A percentile compares a stretch with the other conserved stretches of the same genome.
These are phyloP conservation scores for Drosophila guanche DNA, from an alignment of 1,140 invertebrate species.

Conservation along the genomic window DNA sequence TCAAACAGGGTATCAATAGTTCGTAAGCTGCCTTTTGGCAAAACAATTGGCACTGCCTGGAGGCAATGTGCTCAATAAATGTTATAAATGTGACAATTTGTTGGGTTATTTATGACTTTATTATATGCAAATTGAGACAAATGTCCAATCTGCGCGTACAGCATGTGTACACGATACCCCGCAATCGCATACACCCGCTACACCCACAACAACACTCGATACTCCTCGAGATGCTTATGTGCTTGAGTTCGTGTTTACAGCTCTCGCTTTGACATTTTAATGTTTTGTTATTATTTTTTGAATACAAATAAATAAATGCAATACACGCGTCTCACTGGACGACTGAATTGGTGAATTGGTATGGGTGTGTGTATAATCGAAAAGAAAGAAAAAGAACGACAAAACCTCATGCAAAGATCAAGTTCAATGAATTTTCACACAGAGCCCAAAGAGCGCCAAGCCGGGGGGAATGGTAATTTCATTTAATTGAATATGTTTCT, in stretches of 20 bases:
- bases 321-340: conserved; percentile 41
- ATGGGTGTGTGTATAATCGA: not conserved
- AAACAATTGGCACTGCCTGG: conserved; percentile 11
- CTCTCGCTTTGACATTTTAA: conserved; percentile 56
- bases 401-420: conserved; percentile 57
- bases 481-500: conserved; percentile 73
- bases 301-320: conserved; percentile 59
- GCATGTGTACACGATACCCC: conserved; percentile 35
- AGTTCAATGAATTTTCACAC: conserved; percentile 77
- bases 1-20: conserved; percentile 24
- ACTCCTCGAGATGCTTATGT: conserved; percentile 5
- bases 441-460: conserved; percentile 15
- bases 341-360: too few species aligned
- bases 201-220: conserved; percentile 24
- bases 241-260: conserved; percentile 57
- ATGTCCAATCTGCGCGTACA: conserved; percentile 35
- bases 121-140: conserved; percentile 79
- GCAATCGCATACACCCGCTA: conserved; percentile 23
- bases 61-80: conserved; percentile 65
- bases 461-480: conserved; percentile 32
- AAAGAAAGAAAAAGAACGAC: conserved; percentile 3
- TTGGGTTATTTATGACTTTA: conserved; percentile 75
- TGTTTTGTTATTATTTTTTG: conserved; percentile 65
- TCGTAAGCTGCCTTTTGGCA: conserved; percentile 6
- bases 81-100: conserved; percentile 74